Evolutionary conservation across 2,113 vertebrate species (phyloP).

Genomic region (Tinamus guttatus): DNA sequence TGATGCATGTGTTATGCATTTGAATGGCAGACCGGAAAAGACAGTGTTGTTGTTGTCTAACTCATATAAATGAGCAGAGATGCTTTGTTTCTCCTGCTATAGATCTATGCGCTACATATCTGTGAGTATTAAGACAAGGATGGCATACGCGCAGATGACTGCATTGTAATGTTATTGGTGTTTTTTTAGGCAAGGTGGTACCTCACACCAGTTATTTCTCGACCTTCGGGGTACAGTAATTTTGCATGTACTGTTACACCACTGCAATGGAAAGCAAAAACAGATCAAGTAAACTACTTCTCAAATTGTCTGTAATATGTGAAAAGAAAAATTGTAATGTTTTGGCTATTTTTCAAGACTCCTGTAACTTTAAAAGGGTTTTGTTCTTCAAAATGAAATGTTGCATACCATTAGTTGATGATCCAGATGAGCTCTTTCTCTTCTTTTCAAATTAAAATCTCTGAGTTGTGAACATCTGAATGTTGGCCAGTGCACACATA

Average conservation of each 20-base stretch:
- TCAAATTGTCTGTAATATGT: not conserved
- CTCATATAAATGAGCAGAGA: not conserved
- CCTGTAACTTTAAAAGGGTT: not conserved
- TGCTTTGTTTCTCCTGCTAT: not conserved
- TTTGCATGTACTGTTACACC: not conserved
- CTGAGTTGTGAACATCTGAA: not conserved
- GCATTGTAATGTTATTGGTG: not conserved
- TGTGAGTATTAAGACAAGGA: not conserved
- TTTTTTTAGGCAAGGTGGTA: not conserved
- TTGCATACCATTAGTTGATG: not conserved
- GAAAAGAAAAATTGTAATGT: not conserved
- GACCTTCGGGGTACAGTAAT: not conserved
- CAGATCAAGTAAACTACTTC: not conserved
- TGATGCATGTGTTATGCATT: not conserved
- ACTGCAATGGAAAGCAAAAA: not conserved
- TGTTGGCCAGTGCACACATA: not conserved
- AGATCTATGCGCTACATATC: not conserved
- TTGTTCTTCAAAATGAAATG: not conserved
- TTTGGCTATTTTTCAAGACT: conserved; percentile 12
- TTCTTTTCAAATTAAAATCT: not conserved
- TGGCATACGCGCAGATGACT: not conserved
- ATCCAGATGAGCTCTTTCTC: not conserved
- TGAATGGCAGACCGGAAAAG: not conserved
- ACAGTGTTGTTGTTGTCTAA: not conserved
- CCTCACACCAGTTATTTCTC: not conserved